phyloP scores from a whole-genome alignment of 2,113 vertebrate species.

The Plotosus lineatus region DNA sequence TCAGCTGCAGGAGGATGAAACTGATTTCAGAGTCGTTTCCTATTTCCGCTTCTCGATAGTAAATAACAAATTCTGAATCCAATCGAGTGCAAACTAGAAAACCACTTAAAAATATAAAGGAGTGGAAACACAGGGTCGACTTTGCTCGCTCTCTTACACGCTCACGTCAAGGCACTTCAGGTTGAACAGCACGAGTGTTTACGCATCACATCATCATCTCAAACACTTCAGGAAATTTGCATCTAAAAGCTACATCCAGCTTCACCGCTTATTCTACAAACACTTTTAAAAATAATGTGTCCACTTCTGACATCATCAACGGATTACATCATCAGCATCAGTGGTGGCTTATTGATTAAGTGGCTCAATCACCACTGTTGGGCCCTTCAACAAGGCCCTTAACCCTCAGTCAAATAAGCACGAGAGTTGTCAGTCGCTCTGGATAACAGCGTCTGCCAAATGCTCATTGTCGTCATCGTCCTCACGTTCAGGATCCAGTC shows the following conservation, averaged over 20 bases:
- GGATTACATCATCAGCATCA: background rate
- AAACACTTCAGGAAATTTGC: background rate
- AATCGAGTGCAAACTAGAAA: background rate
- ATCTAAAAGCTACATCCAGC: background rate
- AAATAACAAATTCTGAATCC: background rate
- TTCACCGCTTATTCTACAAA: background rate
- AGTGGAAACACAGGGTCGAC: no score
- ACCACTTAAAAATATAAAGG: background rate
- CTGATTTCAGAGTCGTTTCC: background rate
- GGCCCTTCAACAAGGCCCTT: no score
- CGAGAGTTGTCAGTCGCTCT: no score
- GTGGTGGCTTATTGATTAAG: no score
- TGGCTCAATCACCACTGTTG: no score
- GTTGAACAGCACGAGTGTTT: conserved; percentile 73
- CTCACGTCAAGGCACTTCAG: conserved; percentile 94
- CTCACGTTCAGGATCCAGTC: background rate
- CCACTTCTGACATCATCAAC: background rate
- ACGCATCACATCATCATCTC: conserved; percentile 48
- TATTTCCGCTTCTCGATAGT: background rate
- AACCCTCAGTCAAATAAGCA: no score
- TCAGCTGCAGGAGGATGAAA: background rate
- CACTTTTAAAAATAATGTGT: background rate
- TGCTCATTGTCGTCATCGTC: background rate
- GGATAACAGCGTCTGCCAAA: no score
- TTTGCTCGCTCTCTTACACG: conserved; percentile 8